Percentiles rank a stretch among this genome's conserved stretches.
Evolutionary conservation across 2,113 vertebrate genomes (phyloP).

Genomic region (Telmatochromis sp.): DNA sequence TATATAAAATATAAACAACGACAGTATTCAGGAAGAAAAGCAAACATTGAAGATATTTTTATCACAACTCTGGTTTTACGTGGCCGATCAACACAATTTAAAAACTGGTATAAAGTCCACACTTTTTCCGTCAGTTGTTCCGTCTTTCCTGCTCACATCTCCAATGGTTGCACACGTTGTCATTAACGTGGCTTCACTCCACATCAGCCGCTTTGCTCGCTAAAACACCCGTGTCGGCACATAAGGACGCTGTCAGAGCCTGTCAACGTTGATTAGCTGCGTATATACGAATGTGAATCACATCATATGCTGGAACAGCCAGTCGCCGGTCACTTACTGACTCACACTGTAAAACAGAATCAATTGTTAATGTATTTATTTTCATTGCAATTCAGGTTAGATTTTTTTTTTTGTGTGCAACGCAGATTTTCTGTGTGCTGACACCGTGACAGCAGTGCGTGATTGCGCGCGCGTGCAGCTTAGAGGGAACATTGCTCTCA

Average conservation of each 20-base stretch:
- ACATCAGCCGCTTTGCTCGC: neutral
- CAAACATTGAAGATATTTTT: neutral
- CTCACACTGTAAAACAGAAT: neutral
- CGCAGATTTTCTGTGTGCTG: neutral
- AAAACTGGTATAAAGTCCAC: neutral
- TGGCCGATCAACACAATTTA: neutral
- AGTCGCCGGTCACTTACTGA: neutral
- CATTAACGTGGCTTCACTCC: neutral
- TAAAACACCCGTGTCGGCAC: neutral
- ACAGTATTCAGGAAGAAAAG: neutral
- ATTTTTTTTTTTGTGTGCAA: neutral
- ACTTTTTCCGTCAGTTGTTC: neutral
- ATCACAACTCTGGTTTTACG: neutral
- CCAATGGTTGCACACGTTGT: neutral
- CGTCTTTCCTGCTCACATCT: neutral
- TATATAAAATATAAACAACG: neutral
- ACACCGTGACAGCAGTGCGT: neutral
- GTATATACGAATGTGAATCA: neutral
- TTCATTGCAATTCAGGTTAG: neutral
- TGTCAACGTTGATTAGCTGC: neutral
- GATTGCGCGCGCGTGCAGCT: neutral
- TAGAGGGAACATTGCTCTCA: neutral
- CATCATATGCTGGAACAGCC: neutral
- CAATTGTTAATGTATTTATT: neutral
- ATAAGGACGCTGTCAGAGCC: neutral